These are phyloP conservation scores for Volucella inflata DNA, from an alignment of 2,888 invertebrate genomes.

Conservation along the genomic window DNA sequence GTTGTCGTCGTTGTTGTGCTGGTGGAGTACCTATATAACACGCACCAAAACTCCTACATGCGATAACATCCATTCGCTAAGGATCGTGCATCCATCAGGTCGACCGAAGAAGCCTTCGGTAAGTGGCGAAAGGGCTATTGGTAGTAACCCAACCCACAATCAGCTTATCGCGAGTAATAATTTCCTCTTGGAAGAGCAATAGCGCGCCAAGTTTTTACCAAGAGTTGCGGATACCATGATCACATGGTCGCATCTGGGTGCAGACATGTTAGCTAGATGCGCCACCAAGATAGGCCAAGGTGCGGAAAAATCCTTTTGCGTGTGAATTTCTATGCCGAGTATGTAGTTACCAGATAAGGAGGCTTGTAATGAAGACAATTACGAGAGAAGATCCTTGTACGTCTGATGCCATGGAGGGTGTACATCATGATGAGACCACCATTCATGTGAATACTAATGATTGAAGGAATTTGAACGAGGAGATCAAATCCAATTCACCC, in stretches of 20 bases:
- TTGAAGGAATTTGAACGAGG: not conserved
- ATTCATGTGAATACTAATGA: slow-evolving; percentile 5
- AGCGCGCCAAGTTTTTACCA: slow-evolving; percentile 63
- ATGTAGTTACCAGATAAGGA: slow-evolving; percentile 56
- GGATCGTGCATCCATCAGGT: slow-evolving; percentile 55
- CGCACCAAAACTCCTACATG: slow-evolving; percentile 67
- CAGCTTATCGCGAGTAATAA: slow-evolving; percentile 74
- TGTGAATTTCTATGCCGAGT: slow-evolving; percentile 53
- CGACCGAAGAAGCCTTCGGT: slow-evolving; percentile 35
- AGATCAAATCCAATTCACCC: not conserved
- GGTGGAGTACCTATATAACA: slow-evolving; percentile 54
- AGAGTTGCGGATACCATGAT: slow-evolving; percentile 54
- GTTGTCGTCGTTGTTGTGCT: not conserved
- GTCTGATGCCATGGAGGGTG: slow-evolving; percentile 20
- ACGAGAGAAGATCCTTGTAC: slow-evolving; percentile 55
- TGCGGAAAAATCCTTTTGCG: slow-evolving; percentile 60
- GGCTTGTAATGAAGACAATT: slow-evolving; percentile 75
- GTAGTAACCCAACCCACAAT: slow-evolving; percentile 73
- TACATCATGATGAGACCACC: not conserved
- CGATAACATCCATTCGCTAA: slow-evolving; percentile 65
- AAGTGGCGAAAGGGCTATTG: slow-evolving; percentile 43
- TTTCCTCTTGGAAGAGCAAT: slow-evolving; percentile 57
- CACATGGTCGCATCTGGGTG: slow-evolving; percentile 71
- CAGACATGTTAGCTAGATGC: slow-evolving; percentile 72
- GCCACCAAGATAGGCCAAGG: slow-evolving; percentile 57